A percentile compares a stretch with the other conserved stretches of the same genome.
phyloP scores from a whole-genome alignment of 2,113 vertebrate genomes.

The Muntiacus reevesi region DNA sequence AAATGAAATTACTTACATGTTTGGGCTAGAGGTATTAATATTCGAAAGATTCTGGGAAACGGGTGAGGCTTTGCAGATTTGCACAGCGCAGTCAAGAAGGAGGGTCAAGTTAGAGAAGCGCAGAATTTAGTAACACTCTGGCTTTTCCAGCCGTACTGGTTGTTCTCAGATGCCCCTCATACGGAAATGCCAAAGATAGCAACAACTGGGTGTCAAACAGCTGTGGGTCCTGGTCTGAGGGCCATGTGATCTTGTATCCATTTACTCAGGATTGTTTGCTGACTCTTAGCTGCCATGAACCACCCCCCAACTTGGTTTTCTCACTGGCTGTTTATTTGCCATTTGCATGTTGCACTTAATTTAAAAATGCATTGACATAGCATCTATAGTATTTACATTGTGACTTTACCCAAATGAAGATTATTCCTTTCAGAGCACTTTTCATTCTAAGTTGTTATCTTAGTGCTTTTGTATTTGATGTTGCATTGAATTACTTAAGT shows the following conservation, averaged over 20 bases:
- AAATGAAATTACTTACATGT: constrained; percentile 52
- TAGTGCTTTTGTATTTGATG: neutral
- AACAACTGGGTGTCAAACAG: neutral
- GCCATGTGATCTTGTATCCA: neutral
- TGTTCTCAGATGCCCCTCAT: neutral
- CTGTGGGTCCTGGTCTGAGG: neutral
- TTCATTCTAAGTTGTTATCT: neutral
- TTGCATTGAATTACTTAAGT: neutral
- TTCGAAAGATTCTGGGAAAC: constrained; percentile 21
- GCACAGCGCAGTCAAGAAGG: fast-evolving
- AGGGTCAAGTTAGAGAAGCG: fast-evolving
- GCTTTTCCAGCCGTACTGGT: fast-evolving
- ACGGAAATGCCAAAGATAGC: constrained; percentile 41
- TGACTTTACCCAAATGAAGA: neutral
- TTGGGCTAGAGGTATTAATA: neutral
- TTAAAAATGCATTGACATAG: neutral
- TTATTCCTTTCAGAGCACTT: neutral
- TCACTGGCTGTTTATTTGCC: neutral
- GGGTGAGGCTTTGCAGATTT: neutral
- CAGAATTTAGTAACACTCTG: neutral
- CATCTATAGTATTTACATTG: neutral
- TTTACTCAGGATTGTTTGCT: neutral
- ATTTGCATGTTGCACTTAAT: neutral
- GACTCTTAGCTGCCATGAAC: neutral
- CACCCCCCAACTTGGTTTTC: neutral